A percentile compares a stretch with the other conserved stretches of the same genome.
These are phyloP conservation scores for Spodoptera exigua DNA, from an alignment of 2,888 invertebrate species.

Conservation along the genomic window DNA sequence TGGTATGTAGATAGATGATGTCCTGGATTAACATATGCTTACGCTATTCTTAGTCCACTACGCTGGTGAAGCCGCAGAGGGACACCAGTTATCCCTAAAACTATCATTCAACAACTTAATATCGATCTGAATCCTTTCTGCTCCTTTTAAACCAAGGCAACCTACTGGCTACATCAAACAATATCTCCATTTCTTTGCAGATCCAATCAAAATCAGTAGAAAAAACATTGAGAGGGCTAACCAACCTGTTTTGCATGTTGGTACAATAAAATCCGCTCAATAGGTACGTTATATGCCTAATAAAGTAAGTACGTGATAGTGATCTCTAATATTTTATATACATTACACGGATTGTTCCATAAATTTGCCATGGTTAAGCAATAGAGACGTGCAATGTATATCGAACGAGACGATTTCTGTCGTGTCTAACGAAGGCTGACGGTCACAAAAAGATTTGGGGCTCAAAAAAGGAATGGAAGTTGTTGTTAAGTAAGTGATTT, in stretches of 20 bases:
- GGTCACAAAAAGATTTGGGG: conserved; percentile 20
- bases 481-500: background rate
- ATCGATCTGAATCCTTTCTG: no score
- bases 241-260: conserved; percentile 49
- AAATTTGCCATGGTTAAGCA: conserved; percentile 55
- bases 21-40: no score
- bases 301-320: conserved; percentile 56
- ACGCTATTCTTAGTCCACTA: no score
- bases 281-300: conserved; percentile 51
- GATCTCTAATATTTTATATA: conserved; percentile 59
- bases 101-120: no score
- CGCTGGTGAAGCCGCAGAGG: no score
- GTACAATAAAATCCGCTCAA: conserved; percentile 54
- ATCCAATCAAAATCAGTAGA: conserved; percentile 40
- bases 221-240: conserved; percentile 39
- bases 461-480: background rate
- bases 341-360: conserved; percentile 58
- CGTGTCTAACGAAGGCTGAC: conserved; percentile 22
- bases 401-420: conserved; percentile 26
- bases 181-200: conserved; percentile 12
- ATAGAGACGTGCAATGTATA: conserved; percentile 53
- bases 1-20: no score
- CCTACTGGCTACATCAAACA: no score
- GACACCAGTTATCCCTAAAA: no score
- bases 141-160: no score